A percentile compares a stretch with the other conserved stretches of the same genome.
phyloP scores from a whole-genome alignment of 1,140 invertebrate species.

The Listronotus bonariensis region DNA sequence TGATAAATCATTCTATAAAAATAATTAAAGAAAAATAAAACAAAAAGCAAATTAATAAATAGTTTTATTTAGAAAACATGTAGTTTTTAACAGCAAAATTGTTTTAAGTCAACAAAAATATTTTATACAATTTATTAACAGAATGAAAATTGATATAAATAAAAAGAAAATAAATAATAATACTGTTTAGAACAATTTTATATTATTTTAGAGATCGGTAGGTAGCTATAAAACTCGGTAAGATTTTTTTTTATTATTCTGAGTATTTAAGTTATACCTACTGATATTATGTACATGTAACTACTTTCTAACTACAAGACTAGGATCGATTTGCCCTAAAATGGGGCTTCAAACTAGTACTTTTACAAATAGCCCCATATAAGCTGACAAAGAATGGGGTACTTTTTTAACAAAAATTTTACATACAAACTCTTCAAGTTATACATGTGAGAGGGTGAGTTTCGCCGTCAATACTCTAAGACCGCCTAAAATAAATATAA shows the following conservation, averaged over 20 bases:
- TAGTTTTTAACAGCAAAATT: constrained; percentile 11
- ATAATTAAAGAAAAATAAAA: too few relatives aligned
- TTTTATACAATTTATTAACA: constrained; percentile 3
- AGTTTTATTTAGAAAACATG: constrained; percentile 24
- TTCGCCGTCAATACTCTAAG: constrained; percentile 12
- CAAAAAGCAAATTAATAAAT: constrained; percentile 14
- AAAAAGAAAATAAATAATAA: constrained; percentile 16
- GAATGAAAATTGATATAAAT: constrained; percentile 1
- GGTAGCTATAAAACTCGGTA: constrained; percentile 17
- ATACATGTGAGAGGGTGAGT: constrained; percentile 36
- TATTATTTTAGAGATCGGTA: constrained; percentile 13
- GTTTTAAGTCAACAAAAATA: constrained; percentile 7
- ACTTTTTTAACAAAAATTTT: constrained; percentile 39
- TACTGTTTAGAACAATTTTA: constrained; percentile 10
- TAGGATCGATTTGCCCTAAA: constrained; percentile 37
- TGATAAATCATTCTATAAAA: too few relatives aligned
- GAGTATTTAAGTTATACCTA: constrained; percentile 32
- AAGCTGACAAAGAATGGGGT: constrained; percentile 14
- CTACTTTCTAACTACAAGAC: constrained; percentile 47
- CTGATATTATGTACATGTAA: constrained; percentile 42
- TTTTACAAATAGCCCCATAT: constrained; percentile 9
- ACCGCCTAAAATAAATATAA: constrained; percentile 42
- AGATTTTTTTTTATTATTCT: constrained; percentile 37
- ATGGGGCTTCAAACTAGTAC: background rate
- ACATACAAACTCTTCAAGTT: constrained; percentile 40